A percentile compares a stretch with the other conserved stretches of the same genome.
phyloP scores from a whole-genome alignment of 2,888 invertebrate species.

The Oscheius sp. region DNA sequence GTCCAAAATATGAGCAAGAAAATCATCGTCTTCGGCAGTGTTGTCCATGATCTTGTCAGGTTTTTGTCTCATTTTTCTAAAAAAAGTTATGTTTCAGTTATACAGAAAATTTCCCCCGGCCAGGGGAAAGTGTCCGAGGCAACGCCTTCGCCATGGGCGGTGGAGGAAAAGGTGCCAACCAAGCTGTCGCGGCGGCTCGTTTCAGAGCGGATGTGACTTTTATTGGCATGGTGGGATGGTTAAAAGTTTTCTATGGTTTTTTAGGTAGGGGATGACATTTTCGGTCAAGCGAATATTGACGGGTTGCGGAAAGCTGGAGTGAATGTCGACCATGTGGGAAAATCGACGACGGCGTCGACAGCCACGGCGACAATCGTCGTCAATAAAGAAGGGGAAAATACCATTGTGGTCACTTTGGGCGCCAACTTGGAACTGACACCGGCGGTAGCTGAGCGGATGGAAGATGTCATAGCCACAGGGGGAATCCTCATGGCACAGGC shows the following conservation, averaged over 20 bases:
- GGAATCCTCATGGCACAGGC: slow-evolving; percentile 85
- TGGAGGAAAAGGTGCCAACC: slow-evolving; percentile 98
- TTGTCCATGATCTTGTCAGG: slow-evolving; percentile 72
- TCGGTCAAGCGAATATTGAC: slow-evolving; percentile 84
- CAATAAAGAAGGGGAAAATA: slow-evolving; percentile 85
- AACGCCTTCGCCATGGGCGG: slow-evolving; percentile 83
- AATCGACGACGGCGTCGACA: slow-evolving; percentile 77
- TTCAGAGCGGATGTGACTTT: slow-evolving; percentile 85
- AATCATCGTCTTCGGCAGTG: slow-evolving; percentile 71
- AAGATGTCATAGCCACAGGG: slow-evolving; percentile 73
- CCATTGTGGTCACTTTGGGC: slow-evolving; percentile 90
- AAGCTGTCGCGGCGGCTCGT: slow-evolving; percentile 89
- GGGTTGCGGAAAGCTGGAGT: slow-evolving; percentile 81
- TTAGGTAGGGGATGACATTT: slow-evolving; percentile 88
- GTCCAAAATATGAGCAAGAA: slow-evolving; percentile 1
- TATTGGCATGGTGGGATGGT: slow-evolving; percentile 82
- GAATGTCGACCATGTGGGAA: slow-evolving; percentile 75
- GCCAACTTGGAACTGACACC: slow-evolving; percentile 82
- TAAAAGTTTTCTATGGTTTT: slow-evolving; percentile 2
- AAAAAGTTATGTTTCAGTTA: slow-evolving; percentile 73
- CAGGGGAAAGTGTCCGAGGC: slow-evolving; percentile 76
- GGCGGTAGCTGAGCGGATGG: slow-evolving; percentile 79
- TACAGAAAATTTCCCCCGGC: slow-evolving; percentile 75
- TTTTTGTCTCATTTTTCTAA: slow-evolving; percentile 33
- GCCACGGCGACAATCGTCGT: slow-evolving; percentile 93